These are phyloP conservation scores for Chlorops oryzae DNA, from an alignment of 1,140 invertebrate genomes.

Conservation along the genomic window DNA sequence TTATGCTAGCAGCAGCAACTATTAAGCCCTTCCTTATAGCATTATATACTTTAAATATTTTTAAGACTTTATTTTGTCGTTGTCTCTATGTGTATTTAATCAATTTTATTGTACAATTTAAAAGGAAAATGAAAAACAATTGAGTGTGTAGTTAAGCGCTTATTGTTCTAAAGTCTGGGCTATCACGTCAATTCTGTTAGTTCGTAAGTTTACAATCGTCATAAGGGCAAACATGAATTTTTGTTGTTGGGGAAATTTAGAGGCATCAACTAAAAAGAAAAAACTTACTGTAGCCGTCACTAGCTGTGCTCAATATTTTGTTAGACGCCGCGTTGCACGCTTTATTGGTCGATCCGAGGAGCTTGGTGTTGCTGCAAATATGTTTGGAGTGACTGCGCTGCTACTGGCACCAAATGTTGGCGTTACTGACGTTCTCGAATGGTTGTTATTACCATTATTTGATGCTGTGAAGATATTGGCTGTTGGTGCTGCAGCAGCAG, in stretches of 20 bases:
- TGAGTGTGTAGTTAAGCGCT: neutral
- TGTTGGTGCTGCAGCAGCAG: neutral
- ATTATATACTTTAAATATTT: neutral
- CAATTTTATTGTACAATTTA: neutral
- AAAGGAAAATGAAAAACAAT: neutral
- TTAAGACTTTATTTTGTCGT: neutral
- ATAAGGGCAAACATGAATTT: neutral
- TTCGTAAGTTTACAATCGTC: neutral
- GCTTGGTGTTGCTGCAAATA: too few species aligned
- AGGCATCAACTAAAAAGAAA: too few species aligned
- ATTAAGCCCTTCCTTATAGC: too few species aligned
- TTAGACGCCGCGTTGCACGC: neutral
- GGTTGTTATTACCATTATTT: too few species aligned
- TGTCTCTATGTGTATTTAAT: neutral
- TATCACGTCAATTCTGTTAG: neutral
- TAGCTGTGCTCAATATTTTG: too few species aligned
- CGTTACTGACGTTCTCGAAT: too few species aligned
- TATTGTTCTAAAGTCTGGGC: neutral
- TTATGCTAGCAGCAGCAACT: conserved; percentile 40
- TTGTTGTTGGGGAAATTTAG: neutral
- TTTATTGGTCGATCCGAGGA: neutral
- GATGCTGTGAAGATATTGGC: too few species aligned
- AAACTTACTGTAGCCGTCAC: too few species aligned
- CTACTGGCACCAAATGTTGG: too few species aligned
- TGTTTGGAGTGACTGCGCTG: too few species aligned